These are phyloP conservation scores for Achlya flavicornis DNA, from an alignment of 2,888 invertebrate genomes.

Conservation along the genomic window DNA sequence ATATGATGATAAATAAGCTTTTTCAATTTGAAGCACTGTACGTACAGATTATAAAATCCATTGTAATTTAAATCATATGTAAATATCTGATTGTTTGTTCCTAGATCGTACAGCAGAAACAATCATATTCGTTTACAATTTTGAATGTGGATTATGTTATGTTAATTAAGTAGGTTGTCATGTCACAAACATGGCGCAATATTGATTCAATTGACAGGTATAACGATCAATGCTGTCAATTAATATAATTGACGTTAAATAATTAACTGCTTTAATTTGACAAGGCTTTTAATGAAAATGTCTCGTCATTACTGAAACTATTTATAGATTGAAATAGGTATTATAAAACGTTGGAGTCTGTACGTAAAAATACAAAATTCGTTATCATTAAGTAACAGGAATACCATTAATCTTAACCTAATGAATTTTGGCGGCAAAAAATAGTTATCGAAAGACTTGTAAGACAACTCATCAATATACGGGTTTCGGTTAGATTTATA, in stretches of 20 bases:
- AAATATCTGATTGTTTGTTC: background rate
- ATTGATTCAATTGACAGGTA: background rate
- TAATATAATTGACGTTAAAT: background rate
- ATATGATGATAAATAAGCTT: too few relatives aligned
- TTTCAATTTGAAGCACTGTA: background rate
- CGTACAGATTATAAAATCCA: background rate
- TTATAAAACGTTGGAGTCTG: too few relatives aligned
- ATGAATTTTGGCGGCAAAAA: too few relatives aligned
- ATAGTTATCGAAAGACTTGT: too few relatives aligned
- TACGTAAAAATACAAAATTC: too few relatives aligned
- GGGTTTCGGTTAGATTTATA: too few relatives aligned
- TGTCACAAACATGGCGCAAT: constrained; percentile 23
- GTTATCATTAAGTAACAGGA: too few relatives aligned
- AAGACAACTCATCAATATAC: too few relatives aligned
- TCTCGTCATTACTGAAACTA: too few relatives aligned
- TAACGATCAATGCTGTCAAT: background rate
- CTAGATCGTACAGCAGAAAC: background rate
- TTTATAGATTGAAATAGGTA: too few relatives aligned
- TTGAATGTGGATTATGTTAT: background rate
- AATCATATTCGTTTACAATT: background rate
- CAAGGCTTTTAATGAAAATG: too few relatives aligned
- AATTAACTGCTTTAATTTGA: background rate
- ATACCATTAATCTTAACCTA: too few relatives aligned
- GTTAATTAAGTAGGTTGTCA: constrained; percentile 26
- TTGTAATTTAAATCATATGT: background rate